A percentile compares a stretch with the other conserved stretches of the same genome.
Conservation (phyloP, 1,140 invertebrate species). For the Drosophila gunungcola region DNA sequence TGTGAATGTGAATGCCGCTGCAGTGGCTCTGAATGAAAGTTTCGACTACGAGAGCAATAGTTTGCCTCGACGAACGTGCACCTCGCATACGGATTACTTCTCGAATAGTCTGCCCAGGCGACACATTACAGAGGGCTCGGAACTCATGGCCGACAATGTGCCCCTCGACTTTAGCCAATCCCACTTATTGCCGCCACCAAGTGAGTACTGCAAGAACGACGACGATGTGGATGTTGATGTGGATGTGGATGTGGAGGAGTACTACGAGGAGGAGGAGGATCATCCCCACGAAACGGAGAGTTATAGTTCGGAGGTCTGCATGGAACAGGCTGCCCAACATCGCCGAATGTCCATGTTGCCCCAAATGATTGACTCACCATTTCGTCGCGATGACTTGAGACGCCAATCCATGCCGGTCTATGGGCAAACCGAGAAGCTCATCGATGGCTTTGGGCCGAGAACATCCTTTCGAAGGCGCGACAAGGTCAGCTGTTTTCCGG, state of each 20-base stretch:
- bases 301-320: conserved; percentile 63
- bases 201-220: conserved; percentile 75
- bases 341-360: conserved; percentile 76
- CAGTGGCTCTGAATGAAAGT: conserved; percentile 66
- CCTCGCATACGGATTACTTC: conserved; percentile 77
- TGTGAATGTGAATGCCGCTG: conserved; percentile 69
- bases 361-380: conserved; percentile 64
- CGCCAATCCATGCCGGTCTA: conserved; percentile 79
- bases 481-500: conserved; percentile 74
- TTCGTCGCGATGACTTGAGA: conserved; percentile 69
- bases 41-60: conserved; percentile 84
- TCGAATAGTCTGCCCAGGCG: conserved; percentile 76
- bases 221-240: conserved; percentile 21
- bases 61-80: conserved; percentile 71
- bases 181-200: conserved; percentile 72
- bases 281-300: conserved; percentile 59
- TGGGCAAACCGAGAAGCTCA: conserved; percentile 77
- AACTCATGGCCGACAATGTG: conserved; percentile 66
- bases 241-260: conserved; percentile 40
- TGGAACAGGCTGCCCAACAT: conserved; percentile 53
- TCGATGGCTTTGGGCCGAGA: conserved; percentile 74
- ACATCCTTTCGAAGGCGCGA: conserved; percentile 69
- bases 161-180: conserved; percentile 72
- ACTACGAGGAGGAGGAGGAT: conserved; percentile 60
- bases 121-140: conserved; percentile 76